A percentile compares a stretch with the other conserved stretches of the same genome.
phyloP scores from a whole-genome alignment of 2,797 vertebrate species.

The Silurus aristotelis region DNA sequence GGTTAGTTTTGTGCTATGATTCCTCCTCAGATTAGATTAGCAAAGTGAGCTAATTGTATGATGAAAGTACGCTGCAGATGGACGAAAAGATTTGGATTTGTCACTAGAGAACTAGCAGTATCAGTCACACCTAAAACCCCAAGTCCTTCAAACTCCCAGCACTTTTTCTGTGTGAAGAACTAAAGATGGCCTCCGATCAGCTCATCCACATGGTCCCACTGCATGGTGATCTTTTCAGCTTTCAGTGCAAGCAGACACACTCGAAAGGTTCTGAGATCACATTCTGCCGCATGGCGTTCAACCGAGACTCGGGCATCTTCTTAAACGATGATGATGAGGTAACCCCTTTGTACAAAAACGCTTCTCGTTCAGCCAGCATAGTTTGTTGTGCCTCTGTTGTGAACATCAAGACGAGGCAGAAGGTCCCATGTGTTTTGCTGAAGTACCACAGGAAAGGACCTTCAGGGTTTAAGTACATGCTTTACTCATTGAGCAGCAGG shows the following conservation, averaged over 20 bases:
- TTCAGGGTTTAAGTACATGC: constrained; percentile 70
- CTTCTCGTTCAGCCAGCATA: constrained; percentile 65
- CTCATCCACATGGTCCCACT: constrained; percentile 64
- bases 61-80: not conserved
- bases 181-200: constrained; percentile 38
- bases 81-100: not conserved
- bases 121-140: too few species aligned
- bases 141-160: not conserved
- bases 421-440: constrained; percentile 79
- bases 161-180: not conserved
- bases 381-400: constrained; percentile 70
- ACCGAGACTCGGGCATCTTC: constrained; percentile 70
- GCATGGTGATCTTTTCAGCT: constrained; percentile 80
- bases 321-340: constrained; percentile 68
- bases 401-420: constrained; percentile 72
- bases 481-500: constrained; percentile 74
- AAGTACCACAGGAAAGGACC: constrained; percentile 55
- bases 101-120: not conserved
- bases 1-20: not conserved
- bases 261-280: constrained; percentile 59
- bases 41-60: not conserved
- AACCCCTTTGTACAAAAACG: constrained; percentile 61
- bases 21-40: not conserved
- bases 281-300: constrained; percentile 75
- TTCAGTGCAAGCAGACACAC: constrained; percentile 67